Evolutionary conservation across 2,113 vertebrate genomes (phyloP).

Genomic region (Corythaeola cristata): DNA sequence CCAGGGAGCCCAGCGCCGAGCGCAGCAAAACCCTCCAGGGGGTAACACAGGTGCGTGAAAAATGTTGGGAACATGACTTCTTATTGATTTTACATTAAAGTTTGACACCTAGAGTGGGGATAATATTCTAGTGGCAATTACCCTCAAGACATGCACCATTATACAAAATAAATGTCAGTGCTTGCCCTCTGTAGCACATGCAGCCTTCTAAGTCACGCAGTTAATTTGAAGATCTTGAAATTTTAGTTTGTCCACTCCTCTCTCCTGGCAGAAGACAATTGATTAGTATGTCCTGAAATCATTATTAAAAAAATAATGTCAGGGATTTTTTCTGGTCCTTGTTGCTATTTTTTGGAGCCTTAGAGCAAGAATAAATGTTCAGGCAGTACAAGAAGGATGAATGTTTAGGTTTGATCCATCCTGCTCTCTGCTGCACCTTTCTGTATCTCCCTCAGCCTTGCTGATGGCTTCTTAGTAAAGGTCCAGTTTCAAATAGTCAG

Average conservation of each 20-base stretch:
- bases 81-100: constrained; percentile 50
- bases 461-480: background rate
- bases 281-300: background rate
- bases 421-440: background rate
- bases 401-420: background rate
- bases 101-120: constrained; percentile 27
- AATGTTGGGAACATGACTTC: background rate
- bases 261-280: background rate
- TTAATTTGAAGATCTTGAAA: background rate
- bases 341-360: background rate
- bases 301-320: background rate
- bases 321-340: background rate
- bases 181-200: background rate
- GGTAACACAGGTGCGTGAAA: constrained; percentile 70
- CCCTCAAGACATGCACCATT: background rate
- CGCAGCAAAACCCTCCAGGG: background rate
- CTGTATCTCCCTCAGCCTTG: background rate
- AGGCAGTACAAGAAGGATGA: background rate
- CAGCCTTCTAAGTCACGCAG: background rate
- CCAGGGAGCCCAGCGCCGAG: background rate
- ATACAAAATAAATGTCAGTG: constrained; percentile 32
- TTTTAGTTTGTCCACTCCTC: background rate
- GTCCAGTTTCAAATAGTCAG: background rate
- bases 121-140: constrained; percentile 16
- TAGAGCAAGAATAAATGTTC: background rate